These are phyloP conservation scores for Micromussa lordhowensis DNA, from an alignment of 92 coral and sea anemone species.

Conservation along the genomic window DNA sequence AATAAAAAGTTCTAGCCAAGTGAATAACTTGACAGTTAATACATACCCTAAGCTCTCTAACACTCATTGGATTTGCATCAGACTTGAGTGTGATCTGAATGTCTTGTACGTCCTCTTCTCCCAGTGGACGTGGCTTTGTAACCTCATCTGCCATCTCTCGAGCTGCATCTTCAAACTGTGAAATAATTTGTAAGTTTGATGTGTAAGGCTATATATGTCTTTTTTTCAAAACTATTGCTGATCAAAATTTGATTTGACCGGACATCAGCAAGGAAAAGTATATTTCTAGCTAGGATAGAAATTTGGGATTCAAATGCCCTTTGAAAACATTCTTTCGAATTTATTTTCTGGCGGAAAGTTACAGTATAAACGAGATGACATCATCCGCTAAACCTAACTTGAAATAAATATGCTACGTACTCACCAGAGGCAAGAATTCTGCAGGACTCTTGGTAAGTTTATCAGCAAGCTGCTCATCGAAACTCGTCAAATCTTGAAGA, in stretches of 20 bases:
- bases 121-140: slow-evolving; percentile 94
- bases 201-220: too few species aligned
- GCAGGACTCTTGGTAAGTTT: slow-evolving; percentile 89
- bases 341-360: too few species aligned
- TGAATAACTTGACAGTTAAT: background rate
- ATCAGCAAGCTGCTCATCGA: slow-evolving; percentile 89
- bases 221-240: too few species aligned
- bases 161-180: slow-evolving; percentile 96
- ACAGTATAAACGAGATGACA: background rate
- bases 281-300: too few species aligned
- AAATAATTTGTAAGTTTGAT: background rate
- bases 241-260: too few species aligned
- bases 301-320: too few species aligned
- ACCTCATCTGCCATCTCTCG: slow-evolving; percentile 94
- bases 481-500: slow-evolving; percentile 89
- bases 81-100: slow-evolving; percentile 91
- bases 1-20: background rate
- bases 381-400: background rate
- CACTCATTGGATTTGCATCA: slow-evolving; percentile 89
- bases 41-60: slow-evolving; percentile 86
- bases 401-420: background rate
- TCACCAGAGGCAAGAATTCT: slow-evolving; percentile 92
- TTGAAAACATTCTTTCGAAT: too few species aligned
- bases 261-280: too few species aligned
- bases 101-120: slow-evolving; percentile 95